Evolutionary conservation across 2,888 invertebrate genomes (phyloP).

Genomic region (Bombylius major): DNA sequence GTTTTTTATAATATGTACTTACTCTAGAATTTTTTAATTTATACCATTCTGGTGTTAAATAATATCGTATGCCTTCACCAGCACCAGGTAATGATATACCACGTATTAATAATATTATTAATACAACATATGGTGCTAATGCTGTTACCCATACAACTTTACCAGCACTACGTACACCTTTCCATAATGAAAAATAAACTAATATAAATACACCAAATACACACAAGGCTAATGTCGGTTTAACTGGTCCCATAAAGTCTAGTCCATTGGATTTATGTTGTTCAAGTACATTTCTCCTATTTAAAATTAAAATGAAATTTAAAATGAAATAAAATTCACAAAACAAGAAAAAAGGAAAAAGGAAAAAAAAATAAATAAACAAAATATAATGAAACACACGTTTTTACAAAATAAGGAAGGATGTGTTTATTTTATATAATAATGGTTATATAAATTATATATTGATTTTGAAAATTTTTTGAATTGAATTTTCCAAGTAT

Average conservation of each 20-base stretch:
- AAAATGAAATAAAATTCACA: too few relatives aligned
- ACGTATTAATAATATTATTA: slow-evolving; percentile 69
- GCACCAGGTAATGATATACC: slow-evolving; percentile 81
- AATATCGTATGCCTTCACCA: slow-evolving; percentile 72
- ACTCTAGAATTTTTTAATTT: slow-evolving; percentile 66
- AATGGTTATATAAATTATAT: too few relatives aligned
- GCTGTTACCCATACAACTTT: slow-evolving; percentile 97
- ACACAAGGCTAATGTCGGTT: slow-evolving; percentile 78
- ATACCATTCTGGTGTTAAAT: slow-evolving; percentile 81
- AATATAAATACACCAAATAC: slow-evolving; percentile 82
- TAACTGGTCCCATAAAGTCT: slow-evolving; percentile 77
- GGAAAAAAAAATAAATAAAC: neutral
- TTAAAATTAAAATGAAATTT: too few relatives aligned
- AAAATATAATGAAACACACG: too few relatives aligned
- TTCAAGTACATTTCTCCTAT: slow-evolving; percentile 75
- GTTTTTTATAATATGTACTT: slow-evolving; percentile 12
- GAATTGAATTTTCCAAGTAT: too few relatives aligned
- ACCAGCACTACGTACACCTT: slow-evolving; percentile 83
- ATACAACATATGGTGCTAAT: slow-evolving; percentile 79
- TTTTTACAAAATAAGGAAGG: too few relatives aligned
- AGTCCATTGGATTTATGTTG: slow-evolving; percentile 70
- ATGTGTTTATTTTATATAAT: too few relatives aligned
- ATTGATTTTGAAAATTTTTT: too few relatives aligned
- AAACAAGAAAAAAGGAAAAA: too few relatives aligned
- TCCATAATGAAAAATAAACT: slow-evolving; percentile 94